Base-by-base conservation (phyloP, 2,113 vertebrate genomes). In the Oryzias curvinotus region DNA sequence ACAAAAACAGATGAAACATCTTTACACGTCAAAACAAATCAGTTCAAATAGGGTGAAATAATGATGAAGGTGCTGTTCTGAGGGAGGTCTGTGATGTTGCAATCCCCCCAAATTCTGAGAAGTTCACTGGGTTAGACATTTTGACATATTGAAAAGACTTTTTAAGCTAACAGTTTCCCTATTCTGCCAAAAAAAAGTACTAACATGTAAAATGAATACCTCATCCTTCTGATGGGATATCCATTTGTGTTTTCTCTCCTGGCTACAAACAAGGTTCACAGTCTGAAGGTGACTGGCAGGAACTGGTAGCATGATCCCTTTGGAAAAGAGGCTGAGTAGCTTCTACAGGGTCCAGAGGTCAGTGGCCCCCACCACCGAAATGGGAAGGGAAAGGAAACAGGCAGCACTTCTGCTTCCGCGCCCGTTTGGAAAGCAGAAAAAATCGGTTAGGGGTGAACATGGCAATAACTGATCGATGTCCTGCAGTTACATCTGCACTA, bases 331-430 rank as follows among this genome's bases (percentile, higher is more conserved):
- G 61, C 56, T 36, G 59, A 52, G 48, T 52, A 65, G 57, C 74
- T 49, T 67, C 73, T 26, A 23, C 62, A 25, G 68, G 67, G 80
- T 75, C 78, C 80, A 81, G 84, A 90, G 83, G 88, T 92, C 90
- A 90, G 75, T 12, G 30, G 66, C 75, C 70, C 73, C 69, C 71
- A 1, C 17, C 45, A 45, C 61, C 60, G 55, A 52, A 53, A 60
- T 14, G 68, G 86, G 83, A 83, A 78, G 57, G 76, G 65, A 64
- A 3, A 77, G 77, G 78, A 83, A 84, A 68, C 76, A 67, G 71
- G 78, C 71, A 71, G 69, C 75, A 59, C 73, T 79, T 75, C 75
- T 63, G 74, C 46, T 82, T 48, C 13, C 21, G 21, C 21, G 3
- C 21, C 21, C 21, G 21, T 67, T 57, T 44, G 61, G 43, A 57